Conservation (phyloP, 1,140 invertebrate species). For the Brachionus koreanus region DNA sequence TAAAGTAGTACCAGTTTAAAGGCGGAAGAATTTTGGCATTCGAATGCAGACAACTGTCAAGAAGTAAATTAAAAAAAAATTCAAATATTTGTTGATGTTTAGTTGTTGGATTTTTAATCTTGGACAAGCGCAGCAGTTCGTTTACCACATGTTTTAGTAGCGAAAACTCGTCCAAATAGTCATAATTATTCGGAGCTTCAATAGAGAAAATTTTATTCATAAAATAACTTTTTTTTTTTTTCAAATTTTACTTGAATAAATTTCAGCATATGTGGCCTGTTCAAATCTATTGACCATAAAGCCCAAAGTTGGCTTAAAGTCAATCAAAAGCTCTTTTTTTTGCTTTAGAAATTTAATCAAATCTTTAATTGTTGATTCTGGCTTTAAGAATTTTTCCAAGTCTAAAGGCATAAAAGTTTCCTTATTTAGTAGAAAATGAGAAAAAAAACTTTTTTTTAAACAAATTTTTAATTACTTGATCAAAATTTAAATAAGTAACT, state of each 20-base stretch:
- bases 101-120: background rate
- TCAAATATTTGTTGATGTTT: background rate
- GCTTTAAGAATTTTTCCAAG: constrained; percentile 3
- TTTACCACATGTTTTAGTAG: constrained; percentile 12
- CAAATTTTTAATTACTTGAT: background rate
- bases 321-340: background rate
- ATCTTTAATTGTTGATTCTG: constrained; percentile 29
- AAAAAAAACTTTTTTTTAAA: background rate
- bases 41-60: background rate
- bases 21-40: constrained; percentile 31
- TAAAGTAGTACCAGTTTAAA: constrained; percentile 36
- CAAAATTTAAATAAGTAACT: background rate
- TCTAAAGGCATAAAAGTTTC: constrained; percentile 1
- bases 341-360: constrained; percentile 14
- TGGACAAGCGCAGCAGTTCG: background rate
- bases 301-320: background rate
- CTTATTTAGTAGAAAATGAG: background rate
- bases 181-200: constrained; percentile 28
- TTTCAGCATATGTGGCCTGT: background rate
- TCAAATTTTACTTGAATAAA: background rate
- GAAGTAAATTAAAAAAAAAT: constrained; percentile 3
- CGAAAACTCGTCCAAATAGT: constrained; percentile 18
- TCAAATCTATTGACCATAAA: background rate
- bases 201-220: too few species aligned
- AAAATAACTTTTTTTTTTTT: background rate